Evolutionary conservation across 2,888 invertebrate species (phyloP), one percentile per base, ranked within the genome.

Genomic region (Leuctra nigra): DNA sequence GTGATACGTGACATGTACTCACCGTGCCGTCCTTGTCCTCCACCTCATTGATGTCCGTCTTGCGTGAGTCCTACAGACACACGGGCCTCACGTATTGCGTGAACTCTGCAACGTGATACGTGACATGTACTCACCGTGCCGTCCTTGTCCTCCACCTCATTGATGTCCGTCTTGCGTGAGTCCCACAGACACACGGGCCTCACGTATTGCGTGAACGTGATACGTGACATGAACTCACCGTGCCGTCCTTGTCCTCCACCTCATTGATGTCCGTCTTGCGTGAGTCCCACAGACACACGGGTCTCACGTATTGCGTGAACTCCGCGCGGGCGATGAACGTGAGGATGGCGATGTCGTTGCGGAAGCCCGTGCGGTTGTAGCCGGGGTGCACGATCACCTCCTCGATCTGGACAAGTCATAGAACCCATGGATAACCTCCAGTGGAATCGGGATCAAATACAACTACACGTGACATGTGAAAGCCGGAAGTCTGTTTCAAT

Each of bases 131-230:
- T 69, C 63, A 78, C 78, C 53, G 75, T 75, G 13, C 56, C 56
- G 57, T 72, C 74, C 64, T 71, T 73, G 11, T 14, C 29, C 29
- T 18, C 25, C 29, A 48, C 35, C 7, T 41, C 14, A 33, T 65
- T 69, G 11, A 79, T 67, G 1, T 73, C 72, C 0, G 67, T 63
- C 3, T 35, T 52, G 44, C 71, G 67, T 23, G 76, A 77, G 0
- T 75, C 75, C 82, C 82, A 82, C 14, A 83, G 70, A 63, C 84
- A 83, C 9, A 81, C 76, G 0, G 83, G 81, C 23, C 77, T 70
- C 46, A 83, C 79, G 65, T 73, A 77, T 58, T 75, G 75, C 0
- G 76, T 75, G 66, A 77, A n/a, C n/a, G n/a, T n/a, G n/a, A n/a
- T n/a, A n/a, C n/a, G n/a, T n/a, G n/a, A n/a, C n/a, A n/a, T n/a